phyloP scores from a whole-genome alignment of 2,113 vertebrate genomes.

The Narcine bancroftii region DNA sequence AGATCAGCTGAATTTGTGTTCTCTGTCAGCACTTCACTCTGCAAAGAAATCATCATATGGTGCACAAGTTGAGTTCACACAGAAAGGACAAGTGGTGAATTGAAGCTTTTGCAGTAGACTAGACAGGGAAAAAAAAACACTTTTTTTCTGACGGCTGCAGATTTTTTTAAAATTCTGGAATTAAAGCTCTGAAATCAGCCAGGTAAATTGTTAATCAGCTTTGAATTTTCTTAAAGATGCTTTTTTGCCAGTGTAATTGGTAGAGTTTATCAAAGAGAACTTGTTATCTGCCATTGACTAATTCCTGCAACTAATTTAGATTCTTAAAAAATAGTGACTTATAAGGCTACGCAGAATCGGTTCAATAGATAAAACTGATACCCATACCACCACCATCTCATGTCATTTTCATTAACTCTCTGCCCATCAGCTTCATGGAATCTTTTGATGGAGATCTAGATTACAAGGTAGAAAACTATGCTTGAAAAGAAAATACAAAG shows the following conservation, averaged over 20 bases:
- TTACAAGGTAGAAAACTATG: background rate
- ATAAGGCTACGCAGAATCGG: background rate
- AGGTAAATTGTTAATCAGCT: background rate
- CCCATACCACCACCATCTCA: background rate
- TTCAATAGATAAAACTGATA: background rate
- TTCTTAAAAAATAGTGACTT: background rate
- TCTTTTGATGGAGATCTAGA: background rate
- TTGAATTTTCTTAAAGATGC: background rate
- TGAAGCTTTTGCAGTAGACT: background rate
- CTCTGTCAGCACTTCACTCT: background rate
- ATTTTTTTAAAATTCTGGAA: background rate
- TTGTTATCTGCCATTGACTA: background rate
- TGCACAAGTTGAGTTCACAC: background rate
- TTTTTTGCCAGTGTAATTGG: background rate
- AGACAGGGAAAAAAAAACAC: background rate
- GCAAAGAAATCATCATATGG: background rate
- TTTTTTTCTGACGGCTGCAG: background rate
- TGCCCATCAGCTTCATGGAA: background rate
- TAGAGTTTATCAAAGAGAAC: background rate
- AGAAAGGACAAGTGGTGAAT: background rate
- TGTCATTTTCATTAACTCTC: background rate
- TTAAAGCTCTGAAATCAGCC: background rate
- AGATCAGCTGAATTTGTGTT: background rate
- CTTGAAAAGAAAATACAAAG: background rate
- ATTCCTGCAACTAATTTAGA: background rate